phyloP scores from a whole-genome alignment of 1,140 invertebrate species.

The Calephelis nemesis region DNA sequence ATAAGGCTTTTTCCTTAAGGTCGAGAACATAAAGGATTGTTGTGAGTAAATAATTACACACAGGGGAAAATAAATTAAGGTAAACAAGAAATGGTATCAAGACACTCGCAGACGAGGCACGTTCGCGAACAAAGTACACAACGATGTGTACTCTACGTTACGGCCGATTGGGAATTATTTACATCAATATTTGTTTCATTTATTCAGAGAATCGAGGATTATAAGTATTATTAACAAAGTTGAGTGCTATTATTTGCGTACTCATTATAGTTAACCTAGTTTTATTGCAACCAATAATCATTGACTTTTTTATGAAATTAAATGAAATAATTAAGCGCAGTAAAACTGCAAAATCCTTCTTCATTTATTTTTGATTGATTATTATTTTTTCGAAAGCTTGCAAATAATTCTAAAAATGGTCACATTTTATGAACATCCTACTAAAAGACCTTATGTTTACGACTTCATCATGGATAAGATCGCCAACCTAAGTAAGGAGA shows the following conservation, averaged over 20 bases:
- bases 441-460: too few relatives aligned
- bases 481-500: too few relatives aligned
- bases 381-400: too few relatives aligned
- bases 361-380: too few relatives aligned
- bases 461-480: too few relatives aligned
- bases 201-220: conserved; percentile 4
- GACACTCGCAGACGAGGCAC: conserved; percentile 2
- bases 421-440: too few relatives aligned
- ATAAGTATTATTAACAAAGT: not conserved
- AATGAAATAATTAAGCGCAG: not conserved
- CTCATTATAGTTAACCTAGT: not conserved
- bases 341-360: not conserved
- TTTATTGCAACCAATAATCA: not conserved
- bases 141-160: not conserved
- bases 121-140: conserved; percentile 5
- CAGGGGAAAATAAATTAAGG: conserved; percentile 11
- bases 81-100: conserved; percentile 6
- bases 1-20: too few relatives aligned
- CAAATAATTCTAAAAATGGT: too few relatives aligned
- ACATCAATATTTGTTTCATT: conserved; percentile 17
- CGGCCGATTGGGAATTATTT: conserved; percentile 16
- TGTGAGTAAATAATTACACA: not conserved
- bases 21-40: too few relatives aligned
- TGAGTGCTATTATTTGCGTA: not conserved
- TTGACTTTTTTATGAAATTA: not conserved